Conservation (phyloP, 2,797 vertebrate species). For the Allobates femoralis region DNA sequence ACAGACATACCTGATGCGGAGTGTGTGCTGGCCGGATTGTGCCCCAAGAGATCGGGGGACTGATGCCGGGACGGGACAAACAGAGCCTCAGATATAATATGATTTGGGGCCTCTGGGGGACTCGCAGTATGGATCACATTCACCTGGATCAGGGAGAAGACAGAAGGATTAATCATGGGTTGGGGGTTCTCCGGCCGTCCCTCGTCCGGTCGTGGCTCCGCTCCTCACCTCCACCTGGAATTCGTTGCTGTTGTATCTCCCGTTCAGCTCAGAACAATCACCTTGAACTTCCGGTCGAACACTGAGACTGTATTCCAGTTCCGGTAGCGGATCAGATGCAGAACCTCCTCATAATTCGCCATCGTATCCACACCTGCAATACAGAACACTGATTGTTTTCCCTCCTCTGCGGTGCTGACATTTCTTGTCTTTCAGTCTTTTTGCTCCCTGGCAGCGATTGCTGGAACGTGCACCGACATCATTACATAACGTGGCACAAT, state of each 20-base stretch:
- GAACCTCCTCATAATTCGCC: conserved; percentile 92
- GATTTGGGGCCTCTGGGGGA: conserved; percentile 88
- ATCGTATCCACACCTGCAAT: conserved; percentile 91
- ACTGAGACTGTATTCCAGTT: conserved; percentile 91
- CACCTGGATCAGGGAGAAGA: conserved; percentile 77
- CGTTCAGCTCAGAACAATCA: conserved; percentile 97
- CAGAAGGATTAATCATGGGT: too few relatives aligned
- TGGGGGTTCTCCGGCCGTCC: too few relatives aligned
- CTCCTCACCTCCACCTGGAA: conserved; percentile 92
- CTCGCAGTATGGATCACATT: conserved; percentile 95
- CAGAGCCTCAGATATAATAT: conserved; percentile 91
- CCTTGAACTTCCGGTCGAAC: conserved; percentile 94
- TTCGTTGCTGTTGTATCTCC: conserved; percentile 96
- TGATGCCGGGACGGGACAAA: conserved; percentile 94
- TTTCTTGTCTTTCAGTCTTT: not conserved
- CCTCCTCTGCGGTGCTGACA: not conserved
- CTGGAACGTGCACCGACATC: not conserved
- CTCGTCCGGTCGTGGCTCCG: not conserved
- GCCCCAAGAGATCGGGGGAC: conserved; percentile 93
- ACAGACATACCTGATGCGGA: conserved; percentile 87
- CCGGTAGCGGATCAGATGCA: conserved; percentile 91
- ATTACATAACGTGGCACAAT: conserved; percentile 11
- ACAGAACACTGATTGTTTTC: not conserved
- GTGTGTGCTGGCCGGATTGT: conserved; percentile 92
- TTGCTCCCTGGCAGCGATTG: not conserved